A percentile compares a stretch with the other conserved stretches of the same genome.
phyloP scores from a whole-genome alignment of 1,140 invertebrate species.

The Drosophila persimilis region DNA sequence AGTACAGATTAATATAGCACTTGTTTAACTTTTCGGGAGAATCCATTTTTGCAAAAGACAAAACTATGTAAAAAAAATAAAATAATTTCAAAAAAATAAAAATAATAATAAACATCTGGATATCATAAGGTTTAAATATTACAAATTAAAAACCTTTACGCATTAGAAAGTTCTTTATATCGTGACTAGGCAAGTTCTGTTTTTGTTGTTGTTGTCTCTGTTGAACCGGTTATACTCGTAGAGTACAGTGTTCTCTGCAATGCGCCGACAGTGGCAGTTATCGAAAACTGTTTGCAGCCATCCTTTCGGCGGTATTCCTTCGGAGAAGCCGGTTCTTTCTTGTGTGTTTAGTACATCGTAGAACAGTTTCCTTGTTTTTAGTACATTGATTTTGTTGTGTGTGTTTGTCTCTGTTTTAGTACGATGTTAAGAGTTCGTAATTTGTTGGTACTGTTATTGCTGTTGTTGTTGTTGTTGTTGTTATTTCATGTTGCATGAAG shows the following conservation, averaged over 20 bases:
- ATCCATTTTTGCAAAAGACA: constrained; percentile 11
- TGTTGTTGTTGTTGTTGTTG: constrained; percentile 23
- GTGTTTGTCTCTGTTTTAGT: constrained; percentile 68
- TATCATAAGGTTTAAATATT: constrained; percentile 11
- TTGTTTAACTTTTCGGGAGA: constrained; percentile 43
- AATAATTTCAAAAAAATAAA: constrained; percentile 24
- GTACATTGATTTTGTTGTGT: constrained; percentile 27
- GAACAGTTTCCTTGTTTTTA: background rate
- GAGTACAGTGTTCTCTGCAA: background rate
- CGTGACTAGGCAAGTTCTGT: constrained; percentile 77
- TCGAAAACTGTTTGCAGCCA: too few relatives aligned
- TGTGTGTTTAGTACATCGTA: too few relatives aligned
- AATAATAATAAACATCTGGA: constrained; percentile 1
- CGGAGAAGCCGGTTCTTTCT: too few relatives aligned
- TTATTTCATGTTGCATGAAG: constrained; percentile 1
- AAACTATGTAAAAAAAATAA: constrained; percentile 23
- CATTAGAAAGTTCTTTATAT: constrained; percentile 73
- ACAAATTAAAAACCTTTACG: constrained; percentile 51
- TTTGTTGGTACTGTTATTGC: constrained; percentile 23
- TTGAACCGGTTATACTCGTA: constrained; percentile 24
- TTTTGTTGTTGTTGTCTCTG: constrained; percentile 18
- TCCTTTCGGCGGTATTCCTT: too few relatives aligned
- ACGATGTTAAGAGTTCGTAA: constrained; percentile 69
- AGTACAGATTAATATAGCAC: constrained; percentile 78
- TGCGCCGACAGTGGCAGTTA: background rate